Evolutionary conservation across 2,113 vertebrate genomes (phyloP), one percentile per base, ranked within the genome.

Genomic region (Urocolius indicus): DNA sequence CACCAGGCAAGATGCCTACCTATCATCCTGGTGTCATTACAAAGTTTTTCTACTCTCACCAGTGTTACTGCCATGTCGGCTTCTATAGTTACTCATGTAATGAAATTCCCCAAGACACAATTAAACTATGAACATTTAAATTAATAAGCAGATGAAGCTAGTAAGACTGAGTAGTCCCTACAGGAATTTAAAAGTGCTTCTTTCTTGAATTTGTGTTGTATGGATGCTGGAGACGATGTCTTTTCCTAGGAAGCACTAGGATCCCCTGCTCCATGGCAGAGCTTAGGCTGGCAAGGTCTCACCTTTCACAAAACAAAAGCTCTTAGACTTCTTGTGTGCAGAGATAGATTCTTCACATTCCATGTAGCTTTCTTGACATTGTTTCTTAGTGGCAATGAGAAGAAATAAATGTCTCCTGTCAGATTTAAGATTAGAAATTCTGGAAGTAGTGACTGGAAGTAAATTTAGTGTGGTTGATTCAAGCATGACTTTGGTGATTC

Each of bases 401-500:
- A 29, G 46, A 84, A 88, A 74, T 9, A 81, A 89, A 61, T 52
- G 20, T 23, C 30, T 87, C n/a, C 32, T 76, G 34, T 26, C 49
- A 75, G 24, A 46, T 46, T 93, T 63, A 82, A 90, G 15, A 41
- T 52, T 52, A 75, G 65, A 92, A 87, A 86, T 51, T 81, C 34
- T 89, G 34, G 20, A 74, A 66, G 15, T n/a, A 30, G 12, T 69
- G 63, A 20, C 10, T 82, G 51, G 20, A 68, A 82, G 30, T 58
- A 80, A 59, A 87, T 85, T 93, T 58, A 69, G 7, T 46, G 22
- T 43, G 7, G 46, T n/a, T 78, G 51, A 6, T 75, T 84, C 41
- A 65, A 67, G 62, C 8, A 49, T 34, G 9, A 66, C 26, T 88
- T 93, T 29, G 22, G 38, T 84, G 73, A 71, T 81, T 83, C n/a